Base-by-base conservation (phyloP, 92 coral and sea anemone genomes). In the Zoanthus gigantus region DNA sequence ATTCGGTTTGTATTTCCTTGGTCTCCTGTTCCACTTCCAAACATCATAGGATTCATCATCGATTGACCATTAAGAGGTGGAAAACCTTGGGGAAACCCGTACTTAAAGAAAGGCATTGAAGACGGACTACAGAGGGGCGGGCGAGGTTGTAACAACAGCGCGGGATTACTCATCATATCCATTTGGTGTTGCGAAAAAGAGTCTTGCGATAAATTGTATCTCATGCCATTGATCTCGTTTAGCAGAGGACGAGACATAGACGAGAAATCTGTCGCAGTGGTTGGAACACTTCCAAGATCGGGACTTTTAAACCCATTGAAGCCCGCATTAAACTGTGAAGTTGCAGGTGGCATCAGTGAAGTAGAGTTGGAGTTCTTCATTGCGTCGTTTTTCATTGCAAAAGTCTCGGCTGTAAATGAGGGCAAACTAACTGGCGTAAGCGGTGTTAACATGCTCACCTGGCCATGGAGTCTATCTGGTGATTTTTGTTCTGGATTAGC, bases 261-360 rank as follows among this genome's bases (percentile, higher is more conserved):
- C 34, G 98, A 95, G 83, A 95, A 95, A 77, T 97, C 99, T 17
- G 86, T 82, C 12, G 98, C 87, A 9, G 96, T 89, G 71, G 91
- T 94, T 95, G 98, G 95, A 89, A 93, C 92, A 78, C 65, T 89
- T 87, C 97, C 95, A 89, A 95, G 93, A 79, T 97, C 99, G 74
- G 96, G 94, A 91, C 95, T 92, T 95, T 97, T 97, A 86, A 97
- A 97, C 68, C 99, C 99, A 92, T 93, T 97, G 94, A 94, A 94
- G 92, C 94, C 93, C 72, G 93, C 80, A 89, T 92, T 95, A 82
- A 89, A 95, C 83, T 87, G 90, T 42, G 94, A 82, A 45, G 77
- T 95, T 67, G 88, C 92, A 58, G 93, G 93, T 76, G 96, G 96
- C 56, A 91, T 82, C 29, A 96, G 94, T 9, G 97, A 90, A 69